A percentile compares a stretch with the other conserved stretches of the same genome.
Conservation (phyloP, 1,140 invertebrate species). For the Lethrus apterus region DNA sequence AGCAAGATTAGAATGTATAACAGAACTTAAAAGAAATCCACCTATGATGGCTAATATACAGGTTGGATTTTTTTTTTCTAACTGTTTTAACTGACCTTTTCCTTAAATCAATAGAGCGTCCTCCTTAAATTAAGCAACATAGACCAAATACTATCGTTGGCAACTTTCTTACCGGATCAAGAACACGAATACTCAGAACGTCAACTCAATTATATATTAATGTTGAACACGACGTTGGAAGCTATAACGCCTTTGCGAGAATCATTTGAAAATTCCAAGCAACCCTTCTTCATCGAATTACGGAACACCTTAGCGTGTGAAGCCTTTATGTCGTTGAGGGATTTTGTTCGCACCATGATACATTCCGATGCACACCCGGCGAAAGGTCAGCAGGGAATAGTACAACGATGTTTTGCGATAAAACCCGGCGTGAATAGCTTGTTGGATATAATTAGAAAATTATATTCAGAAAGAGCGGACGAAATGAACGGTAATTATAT, state of each 20-base stretch:
- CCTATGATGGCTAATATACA: slow-evolving; percentile 50
- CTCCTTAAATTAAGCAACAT: slow-evolving; percentile 40
- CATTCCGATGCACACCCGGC: slow-evolving; percentile 60
- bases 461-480: slow-evolving; percentile 69
- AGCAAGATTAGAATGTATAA: slow-evolving; percentile 61
- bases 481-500: slow-evolving; percentile 58
- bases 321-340: slow-evolving; percentile 29
- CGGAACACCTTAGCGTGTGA: slow-evolving; percentile 21
- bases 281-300: slow-evolving; percentile 48
- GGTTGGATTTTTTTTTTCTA: slow-evolving; percentile 36
- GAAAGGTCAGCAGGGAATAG: slow-evolving; percentile 59
- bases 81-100: neutral
- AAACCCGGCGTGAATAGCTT: slow-evolving; percentile 65
- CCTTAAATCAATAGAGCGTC: neutral
- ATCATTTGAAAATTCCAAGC: slow-evolving; percentile 50
- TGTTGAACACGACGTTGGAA: slow-evolving; percentile 72
- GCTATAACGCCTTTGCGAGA: slow-evolving; percentile 57
- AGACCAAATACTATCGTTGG: slow-evolving; percentile 48
- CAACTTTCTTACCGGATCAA: slow-evolving; percentile 47
- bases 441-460: slow-evolving; percentile 69
- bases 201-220: slow-evolving; percentile 71
- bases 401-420: slow-evolving; percentile 80
- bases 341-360: slow-evolving; percentile 46
- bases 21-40: slow-evolving; percentile 62
- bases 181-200: slow-evolving; percentile 59